Evolutionary conservation across 2,888 invertebrate species (phyloP).

Genomic region (Drosophila villosipedis): DNA sequence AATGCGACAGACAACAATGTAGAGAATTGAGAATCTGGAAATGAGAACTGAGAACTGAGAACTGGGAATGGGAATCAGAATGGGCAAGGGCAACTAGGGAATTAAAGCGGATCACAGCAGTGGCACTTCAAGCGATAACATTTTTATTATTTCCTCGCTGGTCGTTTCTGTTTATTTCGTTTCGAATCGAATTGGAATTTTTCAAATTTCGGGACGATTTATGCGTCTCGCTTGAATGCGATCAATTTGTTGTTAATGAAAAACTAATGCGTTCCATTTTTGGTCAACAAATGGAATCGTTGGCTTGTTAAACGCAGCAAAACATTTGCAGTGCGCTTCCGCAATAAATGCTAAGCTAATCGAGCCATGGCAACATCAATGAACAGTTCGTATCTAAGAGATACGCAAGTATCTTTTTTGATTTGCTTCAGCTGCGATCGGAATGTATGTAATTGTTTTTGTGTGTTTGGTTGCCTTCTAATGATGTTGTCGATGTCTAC

Average conservation of each 20-base stretch:
- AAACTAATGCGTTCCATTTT: constrained; percentile 48
- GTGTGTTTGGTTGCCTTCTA: constrained; percentile 43
- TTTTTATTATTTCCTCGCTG: constrained; percentile 71
- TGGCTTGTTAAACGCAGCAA: constrained; percentile 71
- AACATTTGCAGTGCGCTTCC: constrained; percentile 70
- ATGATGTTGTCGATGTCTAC: constrained; percentile 71
- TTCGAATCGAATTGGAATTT: constrained; percentile 8
- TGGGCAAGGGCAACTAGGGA: constrained; percentile 1
- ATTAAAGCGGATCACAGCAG: constrained; percentile 3
- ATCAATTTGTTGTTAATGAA: constrained; percentile 31
- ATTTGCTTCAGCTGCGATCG: constrained; percentile 25
- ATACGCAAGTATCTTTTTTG: constrained; percentile 37
- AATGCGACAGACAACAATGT: constrained; percentile 62
- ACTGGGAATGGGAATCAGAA: neutral
- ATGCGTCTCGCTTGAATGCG: constrained; percentile 61
- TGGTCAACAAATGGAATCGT: constrained; percentile 20
- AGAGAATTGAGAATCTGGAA: constrained; percentile 3
- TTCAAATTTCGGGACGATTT: constrained; percentile 28
- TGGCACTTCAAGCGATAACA: constrained; percentile 68
- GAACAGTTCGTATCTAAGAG: constrained; percentile 27
- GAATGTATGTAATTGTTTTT: constrained; percentile 5
- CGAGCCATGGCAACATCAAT: constrained; percentile 23
- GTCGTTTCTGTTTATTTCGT: constrained; percentile 33
- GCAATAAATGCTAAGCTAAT: constrained; percentile 58
- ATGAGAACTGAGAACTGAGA: neutral